A percentile compares a stretch with the other conserved stretches of the same genome.
phyloP scores from a whole-genome alignment of 2,888 invertebrate genomes.

The Sinotaia quadrata region DNA sequence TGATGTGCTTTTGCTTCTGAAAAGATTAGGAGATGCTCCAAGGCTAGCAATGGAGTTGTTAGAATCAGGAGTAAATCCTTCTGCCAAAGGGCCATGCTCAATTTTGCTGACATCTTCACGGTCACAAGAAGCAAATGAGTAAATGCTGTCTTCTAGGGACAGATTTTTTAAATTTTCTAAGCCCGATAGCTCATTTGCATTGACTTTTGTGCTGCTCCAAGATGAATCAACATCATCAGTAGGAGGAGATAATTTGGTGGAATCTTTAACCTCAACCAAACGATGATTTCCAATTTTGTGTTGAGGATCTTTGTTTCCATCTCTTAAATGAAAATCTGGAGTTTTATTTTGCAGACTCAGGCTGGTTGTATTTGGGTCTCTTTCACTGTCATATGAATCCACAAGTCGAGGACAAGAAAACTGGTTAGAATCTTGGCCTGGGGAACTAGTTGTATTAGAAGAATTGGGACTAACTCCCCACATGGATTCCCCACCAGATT shows the following conservation, averaged over 20 bases:
- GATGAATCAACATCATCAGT: constrained; percentile 7
- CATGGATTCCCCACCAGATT: constrained; percentile 24
- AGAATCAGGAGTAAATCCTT: background rate
- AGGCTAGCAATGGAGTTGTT: background rate
- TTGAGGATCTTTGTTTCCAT: background rate
- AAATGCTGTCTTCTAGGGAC: constrained; percentile 20
- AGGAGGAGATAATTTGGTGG: too few species aligned
- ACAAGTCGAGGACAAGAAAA: background rate
- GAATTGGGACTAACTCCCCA: constrained; percentile 20
- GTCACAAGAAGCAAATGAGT: constrained; percentile 18
- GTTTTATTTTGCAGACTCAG: background rate
- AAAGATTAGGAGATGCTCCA: background rate
- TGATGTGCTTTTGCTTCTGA: constrained; percentile 16
- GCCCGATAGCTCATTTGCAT: constrained; percentile 18
- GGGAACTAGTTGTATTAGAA: constrained; percentile 19
- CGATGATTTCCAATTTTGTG: background rate
- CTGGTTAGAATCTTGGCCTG: background rate
- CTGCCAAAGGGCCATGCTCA: background rate
- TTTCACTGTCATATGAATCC: constrained; percentile 19
- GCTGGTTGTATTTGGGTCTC: background rate
- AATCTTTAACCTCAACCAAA: background rate
- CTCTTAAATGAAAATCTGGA: background rate
- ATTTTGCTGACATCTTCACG: background rate
- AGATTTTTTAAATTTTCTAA: constrained; percentile 9
- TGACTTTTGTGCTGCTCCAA: constrained; percentile 20